These are phyloP conservation scores for Enteromius treurensis DNA, from an alignment of 2,797 vertebrate species.

Conservation along the genomic window DNA sequence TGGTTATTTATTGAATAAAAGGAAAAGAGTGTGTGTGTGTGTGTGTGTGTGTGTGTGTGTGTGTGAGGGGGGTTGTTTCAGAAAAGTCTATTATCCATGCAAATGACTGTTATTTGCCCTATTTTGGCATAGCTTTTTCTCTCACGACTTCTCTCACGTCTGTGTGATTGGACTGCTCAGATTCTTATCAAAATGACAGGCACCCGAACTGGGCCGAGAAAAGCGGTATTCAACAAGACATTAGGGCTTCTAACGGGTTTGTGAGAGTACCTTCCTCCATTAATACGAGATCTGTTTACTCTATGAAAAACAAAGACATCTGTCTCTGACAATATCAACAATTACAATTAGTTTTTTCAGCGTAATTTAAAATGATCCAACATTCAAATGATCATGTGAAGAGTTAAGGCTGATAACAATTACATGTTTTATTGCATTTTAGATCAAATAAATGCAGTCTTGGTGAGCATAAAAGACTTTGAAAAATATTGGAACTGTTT, in stretches of 20 bases:
- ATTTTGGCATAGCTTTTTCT: constrained; percentile 64
- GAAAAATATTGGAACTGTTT: neutral
- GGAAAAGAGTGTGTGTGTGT: constrained; percentile 39
- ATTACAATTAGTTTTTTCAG: neutral
- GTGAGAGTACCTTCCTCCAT: constrained; percentile 28
- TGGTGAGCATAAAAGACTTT: neutral
- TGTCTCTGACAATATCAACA: constrained; percentile 18
- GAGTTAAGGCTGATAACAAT: neutral
- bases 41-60: no score
- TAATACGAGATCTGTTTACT: constrained; percentile 48
- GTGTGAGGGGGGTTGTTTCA: neutral
- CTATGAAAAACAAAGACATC: constrained; percentile 22
- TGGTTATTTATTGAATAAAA: constrained; percentile 75
- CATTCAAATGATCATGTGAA: neutral
- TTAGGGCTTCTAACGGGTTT: constrained; percentile 41
- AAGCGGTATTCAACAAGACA: constrained; percentile 56
- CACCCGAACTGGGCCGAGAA: constrained; percentile 30
- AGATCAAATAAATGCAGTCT: neutral
- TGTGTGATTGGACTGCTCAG: constrained; percentile 60
- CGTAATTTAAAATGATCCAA: no score
- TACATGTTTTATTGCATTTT: neutral
- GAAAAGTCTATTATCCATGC: constrained; percentile 70
- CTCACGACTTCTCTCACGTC: constrained; percentile 56
- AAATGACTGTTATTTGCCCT: constrained; percentile 68
- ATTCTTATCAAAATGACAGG: constrained; percentile 63